These are phyloP conservation scores for Vipera ursinii DNA, from an alignment of 2,797 vertebrate species.

Conservation along the genomic window DNA sequence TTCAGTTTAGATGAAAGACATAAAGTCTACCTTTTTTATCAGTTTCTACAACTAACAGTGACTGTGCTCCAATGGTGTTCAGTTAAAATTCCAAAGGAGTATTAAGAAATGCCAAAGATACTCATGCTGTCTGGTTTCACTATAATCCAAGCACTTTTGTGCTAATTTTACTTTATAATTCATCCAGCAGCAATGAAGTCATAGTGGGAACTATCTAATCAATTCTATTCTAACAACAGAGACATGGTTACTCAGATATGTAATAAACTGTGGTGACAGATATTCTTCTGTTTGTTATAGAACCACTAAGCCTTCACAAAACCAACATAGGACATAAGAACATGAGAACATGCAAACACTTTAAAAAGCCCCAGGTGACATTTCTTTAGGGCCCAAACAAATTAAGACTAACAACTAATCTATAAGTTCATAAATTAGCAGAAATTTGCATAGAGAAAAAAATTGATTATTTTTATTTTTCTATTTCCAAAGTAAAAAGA, in stretches of 20 bases:
- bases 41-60: not conserved
- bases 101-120: not conserved
- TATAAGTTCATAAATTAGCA: not conserved
- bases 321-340: constrained; percentile 22
- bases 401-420: not conserved
- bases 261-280: not conserved
- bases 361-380: not conserved
- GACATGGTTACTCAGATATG: not conserved
- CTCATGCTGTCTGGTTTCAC: not conserved
- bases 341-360: constrained; percentile 1
- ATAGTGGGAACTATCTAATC: not conserved
- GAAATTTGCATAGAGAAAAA: not conserved
- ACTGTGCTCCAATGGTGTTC: not conserved
- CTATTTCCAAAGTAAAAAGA: not conserved
- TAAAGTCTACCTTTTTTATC: not conserved
- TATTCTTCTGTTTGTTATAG: not conserved
- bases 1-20: not conserved
- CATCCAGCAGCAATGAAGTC: not conserved
- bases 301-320: not conserved
- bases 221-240: not conserved
- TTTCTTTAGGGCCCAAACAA: not conserved
- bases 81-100: not conserved
- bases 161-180: not conserved
- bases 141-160: not conserved
- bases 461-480: not conserved